These are phyloP conservation scores for human (Homo sapiens) DNA, from an alignment of 2,113 vertebrate genomes.

Conservation along the genomic window GRCh38 chr1:246707501-246708000, in stretches of 20 bases:
- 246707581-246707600: too few relatives aligned
- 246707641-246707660: neutral
- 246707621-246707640: neutral
- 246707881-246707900: neutral
- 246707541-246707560: too few relatives aligned
- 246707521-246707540: too few relatives aligned
- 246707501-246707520: too few relatives aligned
- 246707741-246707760: neutral
- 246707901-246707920: neutral
- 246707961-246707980: neutral
- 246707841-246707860: neutral
- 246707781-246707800: neutral
- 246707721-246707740: neutral
- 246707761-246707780: neutral
- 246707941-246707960: neutral
- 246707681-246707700: neutral
- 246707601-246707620: too few relatives aligned
- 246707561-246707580: too few relatives aligned
- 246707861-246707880: neutral
- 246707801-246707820: neutral
- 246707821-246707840: neutral
- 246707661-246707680: neutral
- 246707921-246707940: neutral
- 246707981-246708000: neutral
- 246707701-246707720: neutral